Evolutionary conservation across 2,113 vertebrate species (phyloP).

Genomic region (Ameiurus melas): DNA sequence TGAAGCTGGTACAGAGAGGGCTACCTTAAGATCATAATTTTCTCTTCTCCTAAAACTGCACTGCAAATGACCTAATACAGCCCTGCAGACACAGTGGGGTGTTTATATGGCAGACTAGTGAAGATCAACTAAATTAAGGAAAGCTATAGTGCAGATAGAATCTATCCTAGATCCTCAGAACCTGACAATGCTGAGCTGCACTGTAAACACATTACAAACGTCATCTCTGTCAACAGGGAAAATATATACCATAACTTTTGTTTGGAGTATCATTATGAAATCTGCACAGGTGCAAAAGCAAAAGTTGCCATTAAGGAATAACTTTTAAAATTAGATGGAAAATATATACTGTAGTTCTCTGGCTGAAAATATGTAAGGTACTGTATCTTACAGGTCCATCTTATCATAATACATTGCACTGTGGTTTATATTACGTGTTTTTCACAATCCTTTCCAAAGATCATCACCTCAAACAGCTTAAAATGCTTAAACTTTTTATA

Average conservation of each 20-base stretch:
- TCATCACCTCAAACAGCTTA: slow-evolving; percentile 40
- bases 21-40: slow-evolving; percentile 65
- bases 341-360: neutral
- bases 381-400: neutral
- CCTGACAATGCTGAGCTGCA: neutral
- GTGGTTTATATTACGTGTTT: slow-evolving; percentile 33
- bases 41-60: slow-evolving; percentile 68
- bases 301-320: too few species aligned
- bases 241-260: slow-evolving; percentile 69
- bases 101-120: neutral
- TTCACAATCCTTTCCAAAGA: slow-evolving; percentile 36
- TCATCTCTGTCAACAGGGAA: slow-evolving; percentile 76
- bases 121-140: neutral
- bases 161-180: neutral
- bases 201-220: slow-evolving; percentile 58
- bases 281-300: slow-evolving; percentile 67
- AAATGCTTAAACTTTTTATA: too few species aligned
- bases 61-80: slow-evolving; percentile 71
- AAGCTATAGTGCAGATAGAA: slow-evolving; percentile 25
- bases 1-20: slow-evolving; percentile 68
- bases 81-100: slow-evolving; percentile 52
- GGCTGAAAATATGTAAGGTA: neutral
- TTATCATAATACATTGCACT: slow-evolving; percentile 47
- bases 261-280: slow-evolving; percentile 69
- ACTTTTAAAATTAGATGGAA: slow-evolving; percentile 68